Base-by-base conservation (phyloP, 2,888 invertebrate genomes). In the Ceramica pisi region DNA sequence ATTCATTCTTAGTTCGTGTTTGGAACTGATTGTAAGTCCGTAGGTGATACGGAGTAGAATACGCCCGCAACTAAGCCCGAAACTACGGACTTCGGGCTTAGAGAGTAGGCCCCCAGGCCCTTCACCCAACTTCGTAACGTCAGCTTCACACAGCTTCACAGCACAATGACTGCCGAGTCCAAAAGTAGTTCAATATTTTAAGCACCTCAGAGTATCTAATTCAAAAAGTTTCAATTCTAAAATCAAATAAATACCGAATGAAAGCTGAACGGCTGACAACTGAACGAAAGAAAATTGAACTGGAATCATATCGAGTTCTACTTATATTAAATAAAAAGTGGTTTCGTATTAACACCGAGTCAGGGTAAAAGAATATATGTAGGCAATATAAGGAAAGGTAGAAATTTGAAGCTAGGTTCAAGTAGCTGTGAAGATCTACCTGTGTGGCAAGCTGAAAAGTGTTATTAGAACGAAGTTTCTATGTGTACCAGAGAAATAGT, bases 271-370 rank as follows among this genome's bases (percentile, higher is more conserved):
- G 48, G 21, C 7, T 57, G 38, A 57, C 38, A 57, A 41, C 26
- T 26, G 21, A 60, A 44, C n/a, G 55, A 61, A 26, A 66, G 67
- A 56, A 68, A 81, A 77, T 63, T 53, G 59, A 80, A 75, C 59
- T 59, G n/a, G 68, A 26, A 21, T 31, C 41, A 41, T 82, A 71
- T 82, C 51, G 55, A 41, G 59, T 80, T 66, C 67, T 68, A 63
- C 79, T 78, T 78, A 51, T 80, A 82, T 63, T 73, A 63, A 72
- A 82, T 46, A 62, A 60, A 66, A 64, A 65, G 62, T 19, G 83
- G 80, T 73, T 57, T 82, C 80, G 65, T 56, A 31, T 80, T 79
- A 67, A 81, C 71, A 72, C 62, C n/a, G 38, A 50, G 73, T 19
- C 53, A 44, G 55, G 53, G 19, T 31, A 21, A 59, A 50, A 65